Evolutionary conservation across 30 jellyfish, hydroid and myxozoan genomes (phyloP).

Genomic region (Aurelia sp.): DNA sequence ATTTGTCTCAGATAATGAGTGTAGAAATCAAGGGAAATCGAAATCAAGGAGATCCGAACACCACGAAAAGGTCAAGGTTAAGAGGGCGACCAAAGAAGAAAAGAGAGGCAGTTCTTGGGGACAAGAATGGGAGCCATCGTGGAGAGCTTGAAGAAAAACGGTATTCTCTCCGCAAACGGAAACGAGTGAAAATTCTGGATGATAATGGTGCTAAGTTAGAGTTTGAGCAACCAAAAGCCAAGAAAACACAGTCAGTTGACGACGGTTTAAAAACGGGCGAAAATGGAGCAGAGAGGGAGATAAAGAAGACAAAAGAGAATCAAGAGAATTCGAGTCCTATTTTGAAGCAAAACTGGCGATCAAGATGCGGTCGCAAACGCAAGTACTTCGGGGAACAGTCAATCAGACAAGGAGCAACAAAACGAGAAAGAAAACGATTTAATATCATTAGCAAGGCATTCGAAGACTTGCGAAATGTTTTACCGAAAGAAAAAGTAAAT

Average conservation of each 20-base stretch:
- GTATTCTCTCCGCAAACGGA: constrained; percentile 17
- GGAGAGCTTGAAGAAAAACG: not conserved
- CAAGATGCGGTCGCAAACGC: constrained; percentile 64
- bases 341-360: constrained; percentile 36
- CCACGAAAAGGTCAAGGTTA: not conserved
- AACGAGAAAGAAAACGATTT: constrained; percentile 53
- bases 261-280: not conserved
- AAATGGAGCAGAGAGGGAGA: not conserved
- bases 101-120: constrained; percentile 13
- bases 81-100: not conserved
- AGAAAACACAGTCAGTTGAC: not conserved
- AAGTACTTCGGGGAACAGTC: constrained; percentile 52
- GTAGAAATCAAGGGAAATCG: not conserved
- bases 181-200: not conserved
- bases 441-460: constrained; percentile 39
- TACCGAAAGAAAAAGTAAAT: constrained; percentile 38
- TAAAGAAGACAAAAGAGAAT: not conserved
- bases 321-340: constrained; percentile 18
- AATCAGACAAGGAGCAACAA: constrained; percentile 64
- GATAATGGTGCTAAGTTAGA: not conserved
- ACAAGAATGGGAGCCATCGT: constrained; percentile 14
- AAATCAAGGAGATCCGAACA: not conserved
- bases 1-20: too few species aligned
- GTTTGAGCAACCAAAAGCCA: too few species aligned
- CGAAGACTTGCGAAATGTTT: constrained; percentile 33